Base-by-base conservation (phyloP, 1,140 invertebrate species). In the Vanessa tameamea region DNA sequence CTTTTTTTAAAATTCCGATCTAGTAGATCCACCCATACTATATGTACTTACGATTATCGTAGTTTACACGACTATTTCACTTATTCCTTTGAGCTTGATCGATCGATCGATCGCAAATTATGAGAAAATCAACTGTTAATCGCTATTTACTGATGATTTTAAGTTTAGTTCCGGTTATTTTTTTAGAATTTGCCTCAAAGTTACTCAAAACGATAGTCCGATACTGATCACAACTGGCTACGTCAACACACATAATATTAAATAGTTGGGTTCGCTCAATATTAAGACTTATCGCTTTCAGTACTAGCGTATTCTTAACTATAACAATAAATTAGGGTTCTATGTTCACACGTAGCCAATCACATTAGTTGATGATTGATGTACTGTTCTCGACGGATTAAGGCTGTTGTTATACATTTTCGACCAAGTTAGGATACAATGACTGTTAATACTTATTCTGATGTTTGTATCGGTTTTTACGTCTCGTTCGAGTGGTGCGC, bases 281-380 rank as follows among this genome's bases (percentile, higher is more conserved):
- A 78, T 84, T 85, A 92, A 92, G 91, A 92, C 91, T 92, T 91
- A 86, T 91, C 73, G 88, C 87, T 90, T 90, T 89, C 89, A 87
- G 84, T 85, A 77, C 81, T 90, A 90, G 85, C 75, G 81, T 86
- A 85, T 83, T 31, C 78, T 90, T 92, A 92, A 91, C 83, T 91
- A 89, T 90, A 89, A 89, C 72, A 76, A 85, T 88, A 87, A 79
- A 74, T 89, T 90, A 87, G 79, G 77, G 82, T 73, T 87, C 84
- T 87, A 86, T 87, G 86, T 92, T 87, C 85, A 87, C 85, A 87
- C 82, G 84, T 91, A 92, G 88, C 81, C 82, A 82, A 86, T 91
- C 89, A 92, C 86, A 37, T 87, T 88, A 88, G 86, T 88, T 86
- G 83, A 80, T 86, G 89, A 84, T 85, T 87, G 87, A 80, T 87